Evolutionary conservation across 1,140 invertebrate species (phyloP).

Genomic region (Dolichoris vasculosae): DNA sequence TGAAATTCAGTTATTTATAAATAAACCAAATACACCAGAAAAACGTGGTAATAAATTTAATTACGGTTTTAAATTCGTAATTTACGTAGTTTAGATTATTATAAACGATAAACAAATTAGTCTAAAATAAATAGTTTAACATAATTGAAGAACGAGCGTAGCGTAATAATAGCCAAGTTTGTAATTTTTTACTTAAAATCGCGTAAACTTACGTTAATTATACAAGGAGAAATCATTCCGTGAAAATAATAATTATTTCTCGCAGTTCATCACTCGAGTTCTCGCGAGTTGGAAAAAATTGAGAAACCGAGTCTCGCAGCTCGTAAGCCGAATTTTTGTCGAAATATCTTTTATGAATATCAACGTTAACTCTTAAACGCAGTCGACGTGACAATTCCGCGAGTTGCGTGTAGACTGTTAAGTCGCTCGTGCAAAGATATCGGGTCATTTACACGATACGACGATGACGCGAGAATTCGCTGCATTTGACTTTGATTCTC

Average conservation of each 20-base stretch:
- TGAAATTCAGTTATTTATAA: too few relatives aligned
- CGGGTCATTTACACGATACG: slow-evolving; percentile 31
- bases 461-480: not conserved
- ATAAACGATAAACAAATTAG: too few relatives aligned
- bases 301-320: not conserved
- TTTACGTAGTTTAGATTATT: too few relatives aligned
- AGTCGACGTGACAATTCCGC: not conserved
- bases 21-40: too few relatives aligned
- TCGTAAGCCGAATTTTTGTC: slow-evolving; percentile 15
- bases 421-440: not conserved
- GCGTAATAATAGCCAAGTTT: not conserved
- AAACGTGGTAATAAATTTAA: too few relatives aligned
- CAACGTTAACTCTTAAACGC: not conserved
- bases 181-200: slow-evolving; percentile 39
- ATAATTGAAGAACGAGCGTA: not conserved
- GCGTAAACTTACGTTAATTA: slow-evolving; percentile 40
- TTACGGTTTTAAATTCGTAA: too few relatives aligned
- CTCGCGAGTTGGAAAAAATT: not conserved
- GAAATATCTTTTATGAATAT: not conserved
- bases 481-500: not conserved
- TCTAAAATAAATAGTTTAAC: not conserved
- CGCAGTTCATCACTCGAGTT: not conserved
- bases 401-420: not conserved
- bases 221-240: slow-evolving; percentile 28
- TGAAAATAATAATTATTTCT: slow-evolving; percentile 38